Percentiles rank a stretch among this genome's conserved stretches.
phyloP scores from a whole-genome alignment of 2,113 vertebrate genomes.

The Thryonomys swinderianus region DNA sequence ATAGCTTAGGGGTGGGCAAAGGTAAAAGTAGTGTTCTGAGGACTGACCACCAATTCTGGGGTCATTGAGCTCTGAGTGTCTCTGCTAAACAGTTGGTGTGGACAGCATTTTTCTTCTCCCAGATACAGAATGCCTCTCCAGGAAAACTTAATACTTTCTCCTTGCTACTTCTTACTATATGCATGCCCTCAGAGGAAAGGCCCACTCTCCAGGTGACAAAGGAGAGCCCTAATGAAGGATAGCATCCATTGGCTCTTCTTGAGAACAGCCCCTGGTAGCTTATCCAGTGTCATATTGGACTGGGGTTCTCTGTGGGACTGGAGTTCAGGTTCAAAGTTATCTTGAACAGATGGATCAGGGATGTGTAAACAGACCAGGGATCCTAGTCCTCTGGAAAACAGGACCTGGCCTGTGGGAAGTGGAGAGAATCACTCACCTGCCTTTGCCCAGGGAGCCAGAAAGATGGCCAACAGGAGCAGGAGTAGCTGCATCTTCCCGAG shows the following conservation, averaged over 20 bases:
- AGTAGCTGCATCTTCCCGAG: slow-evolving; percentile 43
- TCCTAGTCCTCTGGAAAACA: too few relatives aligned
- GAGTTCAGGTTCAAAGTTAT: neutral
- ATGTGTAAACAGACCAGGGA: neutral
- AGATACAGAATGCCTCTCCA: neutral
- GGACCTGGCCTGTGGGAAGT: neutral
- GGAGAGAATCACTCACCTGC: slow-evolving; percentile 62
- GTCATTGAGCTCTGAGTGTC: neutral
- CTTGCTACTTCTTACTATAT: neutral
- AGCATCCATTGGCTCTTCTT: neutral
- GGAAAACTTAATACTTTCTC: neutral
- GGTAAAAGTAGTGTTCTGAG: neutral
- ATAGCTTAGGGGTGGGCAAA: too few relatives aligned
- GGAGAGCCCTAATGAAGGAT: fast-evolving
- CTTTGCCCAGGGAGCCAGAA: neutral
- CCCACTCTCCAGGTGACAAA: neutral
- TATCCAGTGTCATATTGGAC: neutral
- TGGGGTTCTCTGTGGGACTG: neutral
- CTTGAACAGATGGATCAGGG: neutral
- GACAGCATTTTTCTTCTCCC: neutral
- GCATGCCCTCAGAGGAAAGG: neutral
- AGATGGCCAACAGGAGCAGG: neutral
- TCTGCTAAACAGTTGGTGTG: neutral
- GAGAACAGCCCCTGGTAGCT: neutral
- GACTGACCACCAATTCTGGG: neutral